These are phyloP conservation scores for Leucozona laternaria DNA, from an alignment of 2,888 invertebrate genomes.

Conservation along the genomic window DNA sequence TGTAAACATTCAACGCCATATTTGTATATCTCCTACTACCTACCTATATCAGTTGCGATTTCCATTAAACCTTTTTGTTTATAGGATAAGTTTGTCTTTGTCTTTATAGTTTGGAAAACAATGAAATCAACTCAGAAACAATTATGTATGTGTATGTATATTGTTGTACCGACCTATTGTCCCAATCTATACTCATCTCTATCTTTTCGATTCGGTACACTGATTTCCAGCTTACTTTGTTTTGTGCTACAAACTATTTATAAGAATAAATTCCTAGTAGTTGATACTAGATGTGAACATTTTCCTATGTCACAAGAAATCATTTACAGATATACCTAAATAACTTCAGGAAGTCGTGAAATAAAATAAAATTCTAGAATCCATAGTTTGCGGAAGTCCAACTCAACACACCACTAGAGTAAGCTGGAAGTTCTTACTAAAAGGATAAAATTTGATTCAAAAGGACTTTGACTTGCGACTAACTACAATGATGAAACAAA, in stretches of 20 bases:
- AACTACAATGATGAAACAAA: neutral
- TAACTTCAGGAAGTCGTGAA: neutral
- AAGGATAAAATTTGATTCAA: constrained; percentile 20
- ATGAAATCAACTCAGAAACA: constrained; percentile 6
- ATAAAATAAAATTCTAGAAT: neutral
- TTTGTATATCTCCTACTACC: too few relatives aligned
- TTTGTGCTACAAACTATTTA: neutral
- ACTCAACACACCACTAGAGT: neutral
- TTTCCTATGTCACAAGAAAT: neutral
- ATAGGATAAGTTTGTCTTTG: neutral
- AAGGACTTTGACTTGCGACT: neutral
- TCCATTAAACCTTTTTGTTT: constrained; percentile 6
- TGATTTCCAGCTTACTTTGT: neutral
- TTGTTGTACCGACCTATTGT: neutral
- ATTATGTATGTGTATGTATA: neutral
- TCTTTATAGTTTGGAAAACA: constrained; percentile 2
- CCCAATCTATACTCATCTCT: neutral
- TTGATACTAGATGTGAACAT: neutral
- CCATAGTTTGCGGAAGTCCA: neutral
- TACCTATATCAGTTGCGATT: neutral
- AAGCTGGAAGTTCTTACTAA: constrained; percentile 1
- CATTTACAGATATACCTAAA: neutral
- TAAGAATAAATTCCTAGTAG: neutral
- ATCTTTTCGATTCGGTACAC: neutral
- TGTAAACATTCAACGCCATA: neutral